A percentile compares a stretch with the other conserved stretches of the same genome.
These are phyloP conservation scores for Hystrix brachyura DNA, from an alignment of 2,113 vertebrate genomes.

Conservation along the genomic window DNA sequence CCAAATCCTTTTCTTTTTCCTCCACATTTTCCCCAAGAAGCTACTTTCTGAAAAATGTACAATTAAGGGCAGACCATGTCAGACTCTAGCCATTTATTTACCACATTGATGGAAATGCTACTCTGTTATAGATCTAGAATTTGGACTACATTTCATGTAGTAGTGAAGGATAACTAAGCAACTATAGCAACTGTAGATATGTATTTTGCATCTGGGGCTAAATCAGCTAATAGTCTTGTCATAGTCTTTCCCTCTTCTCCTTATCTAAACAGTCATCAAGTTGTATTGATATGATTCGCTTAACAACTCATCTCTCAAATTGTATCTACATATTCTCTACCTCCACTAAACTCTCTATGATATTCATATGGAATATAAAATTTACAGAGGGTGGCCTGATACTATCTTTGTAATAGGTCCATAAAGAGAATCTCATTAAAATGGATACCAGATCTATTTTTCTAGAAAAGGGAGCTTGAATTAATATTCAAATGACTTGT, in stretches of 20 bases:
- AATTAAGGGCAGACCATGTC: neutral
- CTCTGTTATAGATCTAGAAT: neutral
- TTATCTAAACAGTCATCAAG: neutral
- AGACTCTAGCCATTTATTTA: neutral
- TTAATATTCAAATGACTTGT: neutral
- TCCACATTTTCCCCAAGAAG: neutral
- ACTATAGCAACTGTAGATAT: neutral
- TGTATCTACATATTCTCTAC: neutral
- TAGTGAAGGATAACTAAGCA: neutral
- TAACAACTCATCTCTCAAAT: neutral
- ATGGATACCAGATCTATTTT: neutral
- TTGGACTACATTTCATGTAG: neutral
- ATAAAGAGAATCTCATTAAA: neutral
- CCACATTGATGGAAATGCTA: neutral
- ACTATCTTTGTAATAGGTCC: neutral
- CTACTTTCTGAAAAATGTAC: neutral
- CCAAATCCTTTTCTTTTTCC: neutral
- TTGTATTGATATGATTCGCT: neutral
- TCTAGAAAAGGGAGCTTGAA: neutral
- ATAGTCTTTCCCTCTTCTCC: neutral
- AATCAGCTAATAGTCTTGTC: neutral
- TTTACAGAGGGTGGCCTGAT: neutral
- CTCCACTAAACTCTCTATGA: neutral
- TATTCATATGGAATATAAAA: neutral
- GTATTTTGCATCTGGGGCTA: slow-evolving; percentile 15